These are phyloP conservation scores for Meghimatium bilineatum DNA, from an alignment of 2,888 invertebrate genomes.

Conservation along the genomic window DNA sequence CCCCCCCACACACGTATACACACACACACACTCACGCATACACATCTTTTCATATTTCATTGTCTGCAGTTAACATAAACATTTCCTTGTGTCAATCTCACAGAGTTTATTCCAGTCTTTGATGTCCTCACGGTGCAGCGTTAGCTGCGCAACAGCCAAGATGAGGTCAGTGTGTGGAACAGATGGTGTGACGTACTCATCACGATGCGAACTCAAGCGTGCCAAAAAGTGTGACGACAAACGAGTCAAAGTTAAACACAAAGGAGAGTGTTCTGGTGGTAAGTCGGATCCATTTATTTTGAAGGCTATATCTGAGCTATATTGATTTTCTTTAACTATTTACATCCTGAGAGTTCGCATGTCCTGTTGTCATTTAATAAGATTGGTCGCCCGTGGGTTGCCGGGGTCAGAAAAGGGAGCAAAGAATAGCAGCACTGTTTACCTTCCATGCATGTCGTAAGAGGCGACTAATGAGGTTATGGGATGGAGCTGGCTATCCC, in stretches of 20 bases:
- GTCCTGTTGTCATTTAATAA: too few relatives aligned
- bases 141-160: constrained; percentile 79
- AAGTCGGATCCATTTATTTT: not conserved
- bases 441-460: too few relatives aligned
- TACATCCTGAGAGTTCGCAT: too few relatives aligned
- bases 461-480: too few relatives aligned
- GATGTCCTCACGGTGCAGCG: constrained; percentile 67
- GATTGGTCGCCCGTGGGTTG: too few relatives aligned
- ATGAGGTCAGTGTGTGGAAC: constrained; percentile 85
- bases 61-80: not conserved
- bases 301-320: too few relatives aligned
- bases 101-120: constrained; percentile 70
- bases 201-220: constrained; percentile 85
- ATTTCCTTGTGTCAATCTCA: constrained; percentile 22
- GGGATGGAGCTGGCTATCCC: too few relatives aligned
- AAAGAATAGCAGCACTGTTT: too few relatives aligned
- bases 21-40: too few relatives aligned
- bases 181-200: constrained; percentile 89
- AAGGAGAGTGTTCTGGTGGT: constrained; percentile 73
- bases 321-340: too few relatives aligned
- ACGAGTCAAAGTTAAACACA: constrained; percentile 83
- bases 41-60: not conserved
- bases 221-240: constrained; percentile 82
- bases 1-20: too few relatives aligned
- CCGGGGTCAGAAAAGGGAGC: too few relatives aligned